Evolutionary conservation across 1,140 invertebrate genomes (phyloP), one percentile per base, ranked within the genome.

Genomic region (Halictus rubicundus): DNA sequence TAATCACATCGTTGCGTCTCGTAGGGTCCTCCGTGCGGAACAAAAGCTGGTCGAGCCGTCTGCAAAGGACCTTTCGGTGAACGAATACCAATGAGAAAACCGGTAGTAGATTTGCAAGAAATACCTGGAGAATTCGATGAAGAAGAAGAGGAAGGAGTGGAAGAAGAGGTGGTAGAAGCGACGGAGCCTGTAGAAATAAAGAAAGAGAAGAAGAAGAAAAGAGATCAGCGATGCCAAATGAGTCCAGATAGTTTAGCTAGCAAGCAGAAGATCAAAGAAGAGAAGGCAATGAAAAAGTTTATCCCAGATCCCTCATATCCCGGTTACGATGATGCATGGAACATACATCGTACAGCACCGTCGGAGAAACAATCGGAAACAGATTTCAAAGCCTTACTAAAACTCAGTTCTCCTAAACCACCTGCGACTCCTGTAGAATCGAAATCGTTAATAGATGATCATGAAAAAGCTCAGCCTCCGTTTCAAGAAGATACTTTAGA

Each of bases 11-110:
- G 2, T 52, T 63, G 8, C 14, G 46, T 76, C 52, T 27, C 73
- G 54, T 4, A 87, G 85, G 76, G 75, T 39, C 86, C 86, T 32
- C 82, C 86, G 0, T 87, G 86, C 39, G 86, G 86, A 21, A 72
- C 37, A 1, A 87, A 60, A 69, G 82, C 86, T 32, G 86, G 86
- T 16, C 78, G 80, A 57, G 78, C 86, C 3, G 70, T 87, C 21
- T 87, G 86, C n/a, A 80, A 78, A 39, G 86, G 78, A 7, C 82
- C 81, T 10, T 87, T 80, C 23, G 86, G 86, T 6, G 59, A 68
- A 64, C 79, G 82, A 1, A 54, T 78, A 21, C 81, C 79, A 6
- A 39, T 61, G 9, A 73, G 60, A 37, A 19, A 39, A 14, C 63
- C 54, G 12, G 5, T 42, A 10, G 27, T 37, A 37, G 65, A 57